Evolutionary conservation across 2,888 invertebrate species (phyloP).

Genomic region (Hydraecia micacea): DNA sequence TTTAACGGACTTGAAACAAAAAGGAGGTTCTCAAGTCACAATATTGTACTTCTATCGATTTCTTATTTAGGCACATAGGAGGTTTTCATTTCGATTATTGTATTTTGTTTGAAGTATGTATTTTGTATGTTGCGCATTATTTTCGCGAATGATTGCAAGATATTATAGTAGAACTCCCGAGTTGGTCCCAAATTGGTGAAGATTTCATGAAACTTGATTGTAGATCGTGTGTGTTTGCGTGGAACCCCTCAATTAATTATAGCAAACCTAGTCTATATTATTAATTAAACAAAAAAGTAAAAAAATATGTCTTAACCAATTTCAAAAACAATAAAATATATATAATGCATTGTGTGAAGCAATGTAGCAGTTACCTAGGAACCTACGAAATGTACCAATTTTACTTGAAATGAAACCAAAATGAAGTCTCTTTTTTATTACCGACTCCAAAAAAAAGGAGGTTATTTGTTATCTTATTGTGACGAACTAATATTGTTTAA

Average conservation of each 20-base stretch:
- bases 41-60: neutral
- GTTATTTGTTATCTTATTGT: slow-evolving; percentile 5
- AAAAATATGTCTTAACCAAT: neutral
- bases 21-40: neutral
- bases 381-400: neutral
- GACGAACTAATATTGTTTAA: slow-evolving; percentile 43
- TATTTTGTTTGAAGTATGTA: neutral
- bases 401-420: neutral
- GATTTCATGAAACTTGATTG: neutral
- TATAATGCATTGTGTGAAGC: neutral
- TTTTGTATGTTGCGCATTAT: slow-evolving; percentile 5
- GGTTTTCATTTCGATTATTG: neutral
- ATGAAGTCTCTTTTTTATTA: neutral
- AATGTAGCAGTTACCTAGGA: neutral
- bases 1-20: neutral
- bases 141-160: slow-evolving; percentile 19
- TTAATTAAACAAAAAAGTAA: neutral
- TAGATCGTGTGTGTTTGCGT: neutral
- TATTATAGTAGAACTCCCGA: neutral
- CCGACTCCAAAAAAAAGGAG: too few species aligned
- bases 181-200: neutral
- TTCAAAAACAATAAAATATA: neutral
- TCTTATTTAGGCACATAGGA: neutral
- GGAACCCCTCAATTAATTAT: neutral
- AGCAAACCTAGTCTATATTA: neutral